Conservation (phyloP, 2,888 invertebrate genomes). For the Cenopis cana region DNA sequence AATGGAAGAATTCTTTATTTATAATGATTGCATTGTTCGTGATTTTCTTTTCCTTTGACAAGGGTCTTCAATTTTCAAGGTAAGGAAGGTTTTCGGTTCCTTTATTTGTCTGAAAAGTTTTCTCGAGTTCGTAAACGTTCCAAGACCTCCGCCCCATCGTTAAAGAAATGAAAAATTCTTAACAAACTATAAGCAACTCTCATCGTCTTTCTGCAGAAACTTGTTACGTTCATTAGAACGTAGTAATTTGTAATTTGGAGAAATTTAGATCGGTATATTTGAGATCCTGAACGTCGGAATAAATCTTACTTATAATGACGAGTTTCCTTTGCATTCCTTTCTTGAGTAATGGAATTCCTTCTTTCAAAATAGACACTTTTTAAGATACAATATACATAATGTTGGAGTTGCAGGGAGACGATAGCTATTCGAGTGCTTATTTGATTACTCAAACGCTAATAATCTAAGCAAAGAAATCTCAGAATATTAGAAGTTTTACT, state of each 20-base stretch:
- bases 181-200: slow-evolving; percentile 29
- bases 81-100: slow-evolving; percentile 12
- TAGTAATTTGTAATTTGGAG: slow-evolving; percentile 1
- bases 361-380: slow-evolving; percentile 9
- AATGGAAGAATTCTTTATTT: not conserved
- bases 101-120: slow-evolving; percentile 33
- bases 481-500: no score
- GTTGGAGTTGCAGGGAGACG: not conserved
- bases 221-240: slow-evolving; percentile 21
- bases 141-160: slow-evolving; percentile 19
- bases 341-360: slow-evolving; percentile 6
- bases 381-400: slow-evolving; percentile 2
- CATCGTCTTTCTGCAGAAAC: slow-evolving; percentile 1
- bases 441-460: no score
- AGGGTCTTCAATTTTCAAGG: slow-evolving; percentile 25
- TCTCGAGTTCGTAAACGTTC: slow-evolving; percentile 35
- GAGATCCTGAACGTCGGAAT: not conserved
- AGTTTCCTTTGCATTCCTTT: slow-evolving; percentile 7
- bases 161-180: slow-evolving; percentile 28
- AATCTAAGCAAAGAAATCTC: no score
- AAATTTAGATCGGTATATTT: not conserved
- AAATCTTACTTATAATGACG: no score
- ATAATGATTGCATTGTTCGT: not conserved
- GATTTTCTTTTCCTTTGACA: not conserved
- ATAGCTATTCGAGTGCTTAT: not conserved